These are phyloP conservation scores for Melangyna quadrimaculata DNA, from an alignment of 2,888 invertebrate genomes.

Conservation along the genomic window DNA sequence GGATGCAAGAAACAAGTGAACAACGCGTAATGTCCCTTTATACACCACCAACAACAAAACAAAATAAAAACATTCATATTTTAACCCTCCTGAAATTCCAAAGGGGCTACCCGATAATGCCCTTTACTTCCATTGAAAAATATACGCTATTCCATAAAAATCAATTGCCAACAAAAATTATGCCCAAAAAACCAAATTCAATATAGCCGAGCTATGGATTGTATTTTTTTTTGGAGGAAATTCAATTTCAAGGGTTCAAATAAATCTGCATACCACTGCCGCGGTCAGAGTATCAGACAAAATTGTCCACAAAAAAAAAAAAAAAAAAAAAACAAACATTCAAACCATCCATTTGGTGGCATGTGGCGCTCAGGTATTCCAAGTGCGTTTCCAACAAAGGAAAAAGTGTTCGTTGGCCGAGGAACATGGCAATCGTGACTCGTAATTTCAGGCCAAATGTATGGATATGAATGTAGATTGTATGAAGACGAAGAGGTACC, in stretches of 20 bases:
- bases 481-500: no score
- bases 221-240: neutral
- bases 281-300: constrained; percentile 29
- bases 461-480: no score
- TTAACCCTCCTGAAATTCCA: neutral
- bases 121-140: constrained; percentile 58
- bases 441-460: constrained; percentile 54
- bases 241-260: constrained; percentile 57
- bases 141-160: neutral
- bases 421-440: constrained; percentile 66
- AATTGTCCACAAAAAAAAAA: constrained; percentile 43
- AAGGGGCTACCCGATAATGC: constrained; percentile 18
- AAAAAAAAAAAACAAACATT: constrained; percentile 40
- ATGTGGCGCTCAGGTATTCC: constrained; percentile 42
- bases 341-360: constrained; percentile 35
- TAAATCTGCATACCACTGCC: constrained; percentile 62
- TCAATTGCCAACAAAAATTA: constrained; percentile 22
- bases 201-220: neutral
- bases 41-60: neutral
- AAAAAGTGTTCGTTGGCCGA: constrained; percentile 48
- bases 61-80: constrained; percentile 7
- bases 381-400: constrained; percentile 53
- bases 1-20: constrained; percentile 52
- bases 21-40: neutral
- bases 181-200: neutral